phyloP scores from a whole-genome alignment of 37 sponge, comb jelly and placozoan genomes.

The Hormiphora californensis region DNA sequence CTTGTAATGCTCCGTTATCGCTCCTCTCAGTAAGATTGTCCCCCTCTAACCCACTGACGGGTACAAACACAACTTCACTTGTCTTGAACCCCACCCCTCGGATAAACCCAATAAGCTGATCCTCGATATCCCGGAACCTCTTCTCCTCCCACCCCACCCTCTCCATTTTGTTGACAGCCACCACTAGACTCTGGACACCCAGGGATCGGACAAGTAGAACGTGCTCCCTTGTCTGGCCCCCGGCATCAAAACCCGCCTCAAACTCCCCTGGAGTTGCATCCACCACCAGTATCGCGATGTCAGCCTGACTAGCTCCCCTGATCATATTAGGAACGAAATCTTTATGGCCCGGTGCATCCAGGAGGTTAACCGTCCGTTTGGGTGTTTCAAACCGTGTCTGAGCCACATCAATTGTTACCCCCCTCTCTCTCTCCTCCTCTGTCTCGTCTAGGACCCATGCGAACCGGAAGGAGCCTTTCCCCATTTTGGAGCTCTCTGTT shows the following conservation, averaged over 20 bases:
- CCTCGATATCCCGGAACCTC: conserved; percentile 70
- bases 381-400: conserved; percentile 77
- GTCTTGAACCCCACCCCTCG: conserved; percentile 79
- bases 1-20: no score
- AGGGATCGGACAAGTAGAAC: conserved; percentile 83
- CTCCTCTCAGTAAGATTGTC: conserved; percentile 69
- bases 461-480: conserved; percentile 93
- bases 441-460: conserved; percentile 99
- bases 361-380: conserved; percentile 63
- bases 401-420: conserved; percentile 95
- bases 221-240: conserved; percentile 97
- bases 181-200: conserved; percentile 80
- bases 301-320: conserved; percentile 94
- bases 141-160: conserved; percentile 54
- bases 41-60: conserved; percentile 88
- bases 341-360: conserved; percentile 89
- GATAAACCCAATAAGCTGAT: conserved; percentile 71
- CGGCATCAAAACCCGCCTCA: conserved; percentile 97
- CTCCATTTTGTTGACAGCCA: conserved; percentile 97
- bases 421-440: conserved; percentile 87
- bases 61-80: conserved; percentile 73
- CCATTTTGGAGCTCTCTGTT: conserved; percentile 59
- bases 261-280: conserved; percentile 84
- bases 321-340: conserved; percentile 99
- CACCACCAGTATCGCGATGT: conserved; percentile 89